Evolutionary conservation across 2,113 vertebrate species (phyloP), one percentile per base, ranked within the genome.

Genomic region (Xyliphius kryptos): DNA sequence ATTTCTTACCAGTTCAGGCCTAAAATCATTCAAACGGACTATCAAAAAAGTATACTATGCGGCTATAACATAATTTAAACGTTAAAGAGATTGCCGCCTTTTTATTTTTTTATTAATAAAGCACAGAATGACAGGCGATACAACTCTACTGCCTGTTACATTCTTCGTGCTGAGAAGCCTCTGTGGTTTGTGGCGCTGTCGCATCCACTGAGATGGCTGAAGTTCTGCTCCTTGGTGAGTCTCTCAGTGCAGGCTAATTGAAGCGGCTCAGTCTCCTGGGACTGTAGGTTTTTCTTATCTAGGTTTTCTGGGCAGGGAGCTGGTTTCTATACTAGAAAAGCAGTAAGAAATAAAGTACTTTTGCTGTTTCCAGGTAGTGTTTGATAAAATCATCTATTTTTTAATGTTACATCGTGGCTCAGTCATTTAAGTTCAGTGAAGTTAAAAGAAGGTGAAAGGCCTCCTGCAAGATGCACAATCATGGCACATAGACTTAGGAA

Each of bases 141-240:
- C 48, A 56, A 48, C 55, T 19, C 60, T 58, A 58, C 68, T 77
- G 73, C 76, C 72, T 57, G 63, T 75, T 64, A 72, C 73, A 66
- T 76, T 69, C 69, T 63, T 63, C 77, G 76, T 66, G 72, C 69
- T 70, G 77, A 55, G 57, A 66, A 75, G 14, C 56, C 56, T 61
- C 47, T 57, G 70, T 71, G 69, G 49, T 81, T 85, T 85, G 83
- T 85, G 81, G 75, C 64, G 76, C 74, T 71, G 75, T 77, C 66
- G 65, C 69, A 63, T 61, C 69, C 56, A 59, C 74, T 51, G 58
- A 67, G 69, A 76, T 32, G 26, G 26, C 26, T 32, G 67, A 60
- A 61, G 49, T 61, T 52, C 36, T 43, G 64, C 50, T 22, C 55
- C 49, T 38, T 36, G 32, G 21, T 66, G 46, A 60, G n/a, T 62